A percentile compares a stretch with the other conserved stretches of the same genome.
Conservation (phyloP, 64 coral and sea anemone genomes). For the Pocillopora verrucosa region DNA sequence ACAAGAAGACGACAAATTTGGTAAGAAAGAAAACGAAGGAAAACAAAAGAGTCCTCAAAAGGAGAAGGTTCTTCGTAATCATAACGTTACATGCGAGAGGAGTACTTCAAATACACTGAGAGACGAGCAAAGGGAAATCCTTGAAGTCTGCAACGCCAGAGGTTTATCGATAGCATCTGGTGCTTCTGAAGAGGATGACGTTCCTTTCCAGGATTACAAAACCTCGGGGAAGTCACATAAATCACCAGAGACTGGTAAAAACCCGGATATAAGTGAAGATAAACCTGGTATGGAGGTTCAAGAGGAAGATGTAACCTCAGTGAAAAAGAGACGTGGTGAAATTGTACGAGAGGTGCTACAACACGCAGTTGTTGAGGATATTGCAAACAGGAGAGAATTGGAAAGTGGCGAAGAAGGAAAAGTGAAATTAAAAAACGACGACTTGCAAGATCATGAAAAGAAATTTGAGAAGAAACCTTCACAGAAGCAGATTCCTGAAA, state of each 20-base stretch:
- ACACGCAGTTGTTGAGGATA: neutral
- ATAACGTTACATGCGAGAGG: neutral
- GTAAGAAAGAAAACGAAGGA: neutral
- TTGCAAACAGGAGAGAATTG: neutral
- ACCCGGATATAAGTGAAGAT: neutral
- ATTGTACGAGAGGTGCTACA: neutral
- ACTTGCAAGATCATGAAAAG: neutral
- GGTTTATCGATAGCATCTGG: neutral
- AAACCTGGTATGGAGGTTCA: neutral
- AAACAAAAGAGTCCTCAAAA: neutral
- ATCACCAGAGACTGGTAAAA: neutral
- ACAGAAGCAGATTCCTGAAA: neutral
- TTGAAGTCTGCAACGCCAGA: neutral
- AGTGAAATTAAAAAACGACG: neutral
- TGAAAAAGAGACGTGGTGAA: neutral
- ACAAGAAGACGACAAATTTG: neutral
- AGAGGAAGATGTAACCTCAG: neutral
- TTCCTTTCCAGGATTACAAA: constrained; percentile 1
- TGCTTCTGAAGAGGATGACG: neutral
- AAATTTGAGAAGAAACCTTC: neutral
- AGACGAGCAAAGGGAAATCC: neutral
- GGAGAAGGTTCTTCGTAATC: neutral
- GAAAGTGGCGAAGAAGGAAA: neutral
- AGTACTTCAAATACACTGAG: neutral
- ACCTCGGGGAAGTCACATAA: neutral